Base-by-base conservation (phyloP, 2,797 vertebrate genomes). In the Rallus crepitans region DNA sequence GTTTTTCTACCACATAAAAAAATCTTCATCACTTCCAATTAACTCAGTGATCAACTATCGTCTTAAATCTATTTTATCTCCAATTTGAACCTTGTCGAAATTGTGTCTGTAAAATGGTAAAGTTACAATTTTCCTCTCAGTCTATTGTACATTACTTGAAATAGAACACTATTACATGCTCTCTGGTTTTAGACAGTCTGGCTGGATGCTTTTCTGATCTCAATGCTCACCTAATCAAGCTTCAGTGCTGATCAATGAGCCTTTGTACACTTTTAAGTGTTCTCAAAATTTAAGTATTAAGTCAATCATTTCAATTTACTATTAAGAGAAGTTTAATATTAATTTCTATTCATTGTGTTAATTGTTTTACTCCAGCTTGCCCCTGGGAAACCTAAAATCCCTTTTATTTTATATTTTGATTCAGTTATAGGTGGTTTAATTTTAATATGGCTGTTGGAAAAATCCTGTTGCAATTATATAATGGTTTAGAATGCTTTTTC, bases 11-110 rank as follows among this genome's bases (percentile, higher is more conserved):
- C 15, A 73, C 55, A 82, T 86, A 66, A 66, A 81, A 45, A 82
- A 48, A 70, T 39, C 40, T 93, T 94, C 63, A 94, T 86, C 90
- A 84, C 52, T 89, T 86, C 73, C 63, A 82, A 73, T 95, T 95
- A 94, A 78, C n/a, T 56, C 80, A 81, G 60, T 77, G 80, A 88
- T 83, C 63, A 86, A 64, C 65, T 60, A 72, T 3, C 42, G 23
- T 66, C 27, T 90, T 87, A 86, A 93, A 88, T 82, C 66, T 79
- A 56, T 87, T 87, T 94, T 57, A 70, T 61, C 35, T 87, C 52
- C n/a, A 84, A 2, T 88, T 73, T 93, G 37, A 89, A 40, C 63
- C 31, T 73, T 72, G 56, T 31, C 30, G 52, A 94, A 93, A 84
- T 82, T 15, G 40, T 76, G 39, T 90, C 66, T 76, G 52, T 19